These are phyloP conservation scores for Allacma fusca DNA, from an alignment of 2,888 invertebrate genomes.

Conservation along the genomic window DNA sequence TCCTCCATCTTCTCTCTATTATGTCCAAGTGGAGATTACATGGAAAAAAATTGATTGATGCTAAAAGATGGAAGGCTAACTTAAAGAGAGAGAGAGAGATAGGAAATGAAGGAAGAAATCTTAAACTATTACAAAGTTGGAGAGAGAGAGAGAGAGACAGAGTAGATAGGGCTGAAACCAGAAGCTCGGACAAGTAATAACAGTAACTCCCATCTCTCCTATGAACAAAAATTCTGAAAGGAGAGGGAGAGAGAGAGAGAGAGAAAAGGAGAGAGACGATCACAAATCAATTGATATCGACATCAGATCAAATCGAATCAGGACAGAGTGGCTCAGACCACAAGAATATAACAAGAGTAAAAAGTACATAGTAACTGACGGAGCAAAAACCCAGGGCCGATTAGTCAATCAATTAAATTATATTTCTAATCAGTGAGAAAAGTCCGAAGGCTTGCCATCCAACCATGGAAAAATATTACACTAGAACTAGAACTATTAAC, in stretches of 20 bases:
- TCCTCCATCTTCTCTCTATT: no score
- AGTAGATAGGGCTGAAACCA: slow-evolving; percentile 32
- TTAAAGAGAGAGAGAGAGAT: background rate
- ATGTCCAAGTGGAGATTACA: no score
- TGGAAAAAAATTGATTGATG: no score
- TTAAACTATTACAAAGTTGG: no score
- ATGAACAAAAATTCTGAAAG: background rate
- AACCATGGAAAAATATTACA: background rate
- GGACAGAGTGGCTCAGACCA: background rate
- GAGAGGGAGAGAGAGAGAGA: no score
- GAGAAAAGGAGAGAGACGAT: background rate
- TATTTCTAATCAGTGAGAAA: slow-evolving; percentile 40
- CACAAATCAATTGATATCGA: slow-evolving; percentile 41
- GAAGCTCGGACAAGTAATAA: slow-evolving; percentile 35
- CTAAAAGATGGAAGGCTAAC: no score
- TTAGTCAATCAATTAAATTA: slow-evolving; percentile 37
- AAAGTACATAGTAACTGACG: no score
- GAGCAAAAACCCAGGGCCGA: slow-evolving; percentile 13
- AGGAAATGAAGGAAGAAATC: no score
- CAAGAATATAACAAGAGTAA: background rate
- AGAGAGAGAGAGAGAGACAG: slow-evolving; percentile 11
- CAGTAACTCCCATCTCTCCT: background rate
- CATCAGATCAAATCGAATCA: slow-evolving; percentile 41
- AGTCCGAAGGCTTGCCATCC: slow-evolving; percentile 21
- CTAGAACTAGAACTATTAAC: slow-evolving; percentile 36